Evolutionary conservation across 2,888 invertebrate genomes (phyloP).

Genomic region (Erannis defoliaria): DNA sequence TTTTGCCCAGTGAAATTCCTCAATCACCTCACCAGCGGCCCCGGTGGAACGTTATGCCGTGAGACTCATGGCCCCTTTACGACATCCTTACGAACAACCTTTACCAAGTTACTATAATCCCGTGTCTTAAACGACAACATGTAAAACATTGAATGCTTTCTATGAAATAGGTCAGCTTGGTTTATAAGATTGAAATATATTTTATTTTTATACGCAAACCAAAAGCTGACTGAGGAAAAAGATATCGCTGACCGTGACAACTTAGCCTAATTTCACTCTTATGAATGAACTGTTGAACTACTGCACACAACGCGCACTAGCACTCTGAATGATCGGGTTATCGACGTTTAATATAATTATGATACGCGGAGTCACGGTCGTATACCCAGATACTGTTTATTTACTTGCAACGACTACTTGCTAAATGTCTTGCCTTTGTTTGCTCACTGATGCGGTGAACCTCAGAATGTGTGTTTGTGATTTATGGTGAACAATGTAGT

Average conservation of each 20-base stretch:
- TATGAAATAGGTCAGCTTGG: neutral
- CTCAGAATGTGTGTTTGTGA: neutral
- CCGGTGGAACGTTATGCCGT: too few species aligned
- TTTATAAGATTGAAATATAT: neutral
- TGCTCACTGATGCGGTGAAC: neutral
- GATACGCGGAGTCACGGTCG: conserved; percentile 51
- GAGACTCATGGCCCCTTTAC: too few species aligned
- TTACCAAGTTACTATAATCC: too few species aligned
- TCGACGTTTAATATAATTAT: conserved; percentile 58
- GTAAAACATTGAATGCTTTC: neutral
- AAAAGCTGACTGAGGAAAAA: neutral
- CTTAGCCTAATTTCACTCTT: conserved; percentile 12
- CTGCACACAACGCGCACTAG: conserved; percentile 56
- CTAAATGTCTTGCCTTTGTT: neutral
- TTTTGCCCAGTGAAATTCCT: too few species aligned
- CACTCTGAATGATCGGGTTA: conserved; percentile 66
- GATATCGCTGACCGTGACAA: conserved; percentile 18
- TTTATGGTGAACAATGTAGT: neutral
- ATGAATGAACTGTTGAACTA: conserved; percentile 18
- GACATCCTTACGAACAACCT: too few species aligned
- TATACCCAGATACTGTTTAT: conserved; percentile 43
- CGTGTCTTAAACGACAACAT: neutral
- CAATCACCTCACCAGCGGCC: too few species aligned
- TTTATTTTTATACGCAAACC: neutral
- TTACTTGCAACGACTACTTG: conserved; percentile 29